phyloP scores from a whole-genome alignment of 2,888 invertebrate species.

The Xiphydria camelus region DNA sequence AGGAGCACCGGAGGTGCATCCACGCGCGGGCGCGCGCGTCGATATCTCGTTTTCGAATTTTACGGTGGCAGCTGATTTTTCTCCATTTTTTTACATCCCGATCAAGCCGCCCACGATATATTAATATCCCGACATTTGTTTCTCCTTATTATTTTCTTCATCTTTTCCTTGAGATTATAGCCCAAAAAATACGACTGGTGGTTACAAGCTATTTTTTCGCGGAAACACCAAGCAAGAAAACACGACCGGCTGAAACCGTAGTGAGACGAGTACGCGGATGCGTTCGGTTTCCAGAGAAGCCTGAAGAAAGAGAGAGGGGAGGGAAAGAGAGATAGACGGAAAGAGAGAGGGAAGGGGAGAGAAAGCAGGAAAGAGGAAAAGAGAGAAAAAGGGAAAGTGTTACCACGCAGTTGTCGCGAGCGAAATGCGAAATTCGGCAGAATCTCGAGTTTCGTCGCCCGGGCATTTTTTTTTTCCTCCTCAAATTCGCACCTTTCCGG shows the following conservation, averaged over 20 bases:
- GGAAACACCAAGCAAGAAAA: conserved; percentile 18
- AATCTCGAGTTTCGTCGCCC: too few relatives aligned
- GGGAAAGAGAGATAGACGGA: conserved; percentile 18
- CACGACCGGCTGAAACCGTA: not conserved
- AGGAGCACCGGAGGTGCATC: too few relatives aligned
- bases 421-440: too few relatives aligned
- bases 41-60: not conserved
- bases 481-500: too few relatives aligned
- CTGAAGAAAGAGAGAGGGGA: conserved; percentile 24
- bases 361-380: conserved; percentile 20
- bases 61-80: conserved; percentile 12
- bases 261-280: too few relatives aligned
- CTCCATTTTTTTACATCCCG: conserved; percentile 18
- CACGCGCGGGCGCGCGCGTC: too few relatives aligned
- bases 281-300: too few relatives aligned
- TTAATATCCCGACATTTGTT: conserved; percentile 10
- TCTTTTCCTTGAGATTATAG: conserved; percentile 49
- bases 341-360: not conserved
- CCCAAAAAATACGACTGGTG: conserved; percentile 55
- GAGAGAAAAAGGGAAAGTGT: too few relatives aligned
- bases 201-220: conserved; percentile 53
- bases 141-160: conserved; percentile 14
- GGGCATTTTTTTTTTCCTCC: too few relatives aligned
- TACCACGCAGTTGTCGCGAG: too few relatives aligned
- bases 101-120: conserved; percentile 11